phyloP scores from a whole-genome alignment of 2,113 vertebrate genomes.

The Accipiter cooperii region DNA sequence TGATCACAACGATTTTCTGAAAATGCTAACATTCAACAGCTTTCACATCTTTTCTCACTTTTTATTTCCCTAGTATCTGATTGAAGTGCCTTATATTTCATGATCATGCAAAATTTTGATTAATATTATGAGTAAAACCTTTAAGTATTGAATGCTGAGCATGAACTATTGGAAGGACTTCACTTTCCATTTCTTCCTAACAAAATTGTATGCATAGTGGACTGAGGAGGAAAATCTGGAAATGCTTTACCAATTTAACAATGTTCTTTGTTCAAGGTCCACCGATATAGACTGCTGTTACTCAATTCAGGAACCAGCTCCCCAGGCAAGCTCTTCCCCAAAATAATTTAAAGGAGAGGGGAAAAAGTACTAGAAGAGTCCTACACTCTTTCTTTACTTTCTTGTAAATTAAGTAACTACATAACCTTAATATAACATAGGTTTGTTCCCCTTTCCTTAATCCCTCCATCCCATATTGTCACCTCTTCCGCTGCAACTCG shows the following conservation, averaged over 20 bases:
- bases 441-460: neutral
- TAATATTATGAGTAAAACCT: neutral
- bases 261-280: neutral
- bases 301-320: neutral
- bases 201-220: neutral
- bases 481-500: neutral
- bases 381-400: neutral
- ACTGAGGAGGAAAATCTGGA: neutral
- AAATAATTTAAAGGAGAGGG: neutral
- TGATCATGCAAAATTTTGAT: neutral
- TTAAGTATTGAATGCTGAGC: neutral
- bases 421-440: neutral
- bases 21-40: neutral
- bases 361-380: neutral
- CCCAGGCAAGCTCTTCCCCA: neutral
- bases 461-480: neutral
- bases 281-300: neutral
- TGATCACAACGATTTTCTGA: neutral
- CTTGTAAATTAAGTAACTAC: neutral
- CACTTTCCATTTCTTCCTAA: neutral
- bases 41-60: neutral
- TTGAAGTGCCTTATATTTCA: neutral
- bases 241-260: neutral
- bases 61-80: neutral
- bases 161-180: neutral